Conservation (phyloP, 2,888 invertebrate species). For the Erebia epiphron region DNA sequence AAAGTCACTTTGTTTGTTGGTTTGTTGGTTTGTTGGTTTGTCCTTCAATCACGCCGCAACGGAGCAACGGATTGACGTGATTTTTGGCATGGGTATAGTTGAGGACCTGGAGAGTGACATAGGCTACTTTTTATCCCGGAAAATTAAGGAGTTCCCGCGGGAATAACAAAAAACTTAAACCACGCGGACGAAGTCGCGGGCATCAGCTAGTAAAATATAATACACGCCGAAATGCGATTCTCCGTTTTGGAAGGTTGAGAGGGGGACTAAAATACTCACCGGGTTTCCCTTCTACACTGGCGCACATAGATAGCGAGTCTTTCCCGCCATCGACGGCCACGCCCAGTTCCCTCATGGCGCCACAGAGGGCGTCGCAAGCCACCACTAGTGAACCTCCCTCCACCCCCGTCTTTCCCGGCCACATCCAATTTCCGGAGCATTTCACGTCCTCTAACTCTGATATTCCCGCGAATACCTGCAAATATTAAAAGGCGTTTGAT, state of each 20-base stretch:
- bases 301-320: conserved; percentile 98
- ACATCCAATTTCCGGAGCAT: conserved; percentile 99
- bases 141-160: no score
- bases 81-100: no score
- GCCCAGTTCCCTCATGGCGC: conserved; percentile 89
- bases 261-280: conserved; percentile 50
- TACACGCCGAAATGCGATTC: no score
- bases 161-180: no score
- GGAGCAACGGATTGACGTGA: no score
- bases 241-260: background rate
- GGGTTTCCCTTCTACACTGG: conserved; percentile 87
- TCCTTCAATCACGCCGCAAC: no score
- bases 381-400: conserved; percentile 95
- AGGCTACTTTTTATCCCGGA: no score
- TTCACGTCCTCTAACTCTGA: conserved; percentile 92
- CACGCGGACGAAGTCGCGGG: no score
- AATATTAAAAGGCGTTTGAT: conserved; percentile 2
- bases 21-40: no score
- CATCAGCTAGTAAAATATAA: no score
- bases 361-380: conserved; percentile 95
- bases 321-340: conserved; percentile 98
- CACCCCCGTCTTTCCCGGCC: conserved; percentile 97
- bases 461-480: conserved; percentile 86
- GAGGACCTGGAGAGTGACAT: no score
- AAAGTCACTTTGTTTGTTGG: no score